Percentiles rank a stretch among this genome's conserved stretches.
Evolutionary conservation across 2,797 vertebrate species (phyloP).

Genomic region (Catostomus latipinnis): DNA sequence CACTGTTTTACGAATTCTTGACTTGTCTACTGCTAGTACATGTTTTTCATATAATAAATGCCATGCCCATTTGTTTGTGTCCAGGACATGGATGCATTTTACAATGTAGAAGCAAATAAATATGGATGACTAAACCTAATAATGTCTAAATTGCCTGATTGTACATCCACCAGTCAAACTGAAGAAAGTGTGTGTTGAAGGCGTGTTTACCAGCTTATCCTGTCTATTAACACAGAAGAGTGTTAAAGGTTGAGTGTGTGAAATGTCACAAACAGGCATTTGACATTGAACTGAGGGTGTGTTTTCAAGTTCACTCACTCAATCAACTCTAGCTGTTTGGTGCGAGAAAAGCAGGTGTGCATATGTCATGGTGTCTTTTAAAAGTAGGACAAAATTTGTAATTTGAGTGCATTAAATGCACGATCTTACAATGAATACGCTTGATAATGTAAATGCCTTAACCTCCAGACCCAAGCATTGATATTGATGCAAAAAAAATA

Average conservation of each 20-base stretch:
- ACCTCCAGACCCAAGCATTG: too few species aligned
- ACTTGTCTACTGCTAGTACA: background rate
- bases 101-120: constrained; percentile 21
- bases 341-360: background rate
- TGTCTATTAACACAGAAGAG: background rate
- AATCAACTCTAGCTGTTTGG: background rate
- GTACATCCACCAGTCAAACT: background rate
- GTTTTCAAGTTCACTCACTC: background rate
- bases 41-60: constrained; percentile 17
- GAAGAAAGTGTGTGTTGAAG: background rate
- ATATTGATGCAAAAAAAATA: too few species aligned
- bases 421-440: too few species aligned
- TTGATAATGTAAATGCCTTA: too few species aligned
- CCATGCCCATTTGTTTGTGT: constrained; percentile 7
- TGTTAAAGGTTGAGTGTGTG: background rate
- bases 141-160: background rate
- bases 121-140: background rate
- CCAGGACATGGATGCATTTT: background rate
- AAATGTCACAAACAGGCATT: background rate
- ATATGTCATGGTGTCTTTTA: background rate
- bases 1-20: background rate
- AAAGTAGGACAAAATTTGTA: background rate
- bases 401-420: too few species aligned
- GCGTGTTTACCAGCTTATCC: background rate
- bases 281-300: background rate